These are phyloP conservation scores for Alectura lathami DNA, from an alignment of 2,113 vertebrate genomes.

Conservation along the genomic window DNA sequence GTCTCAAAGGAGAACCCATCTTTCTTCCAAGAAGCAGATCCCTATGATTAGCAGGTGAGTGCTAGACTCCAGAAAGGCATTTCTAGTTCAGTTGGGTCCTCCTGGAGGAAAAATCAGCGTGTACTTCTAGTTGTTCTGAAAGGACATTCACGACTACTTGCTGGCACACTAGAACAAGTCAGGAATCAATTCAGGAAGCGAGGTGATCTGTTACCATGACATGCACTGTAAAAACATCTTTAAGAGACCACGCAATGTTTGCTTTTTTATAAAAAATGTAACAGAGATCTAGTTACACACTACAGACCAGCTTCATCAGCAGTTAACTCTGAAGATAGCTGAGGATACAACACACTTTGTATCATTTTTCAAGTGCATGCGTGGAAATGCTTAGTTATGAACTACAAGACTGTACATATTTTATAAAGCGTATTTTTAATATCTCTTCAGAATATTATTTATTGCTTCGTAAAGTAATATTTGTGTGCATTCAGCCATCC, in stretches of 20 bases:
- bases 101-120: not conserved
- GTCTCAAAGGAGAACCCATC: not conserved
- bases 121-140: not conserved
- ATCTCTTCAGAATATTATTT: constrained; percentile 52
- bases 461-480: constrained; percentile 56
- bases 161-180: not conserved
- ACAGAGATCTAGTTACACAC: not conserved
- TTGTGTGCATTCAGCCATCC: not conserved
- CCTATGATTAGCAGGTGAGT: not conserved
- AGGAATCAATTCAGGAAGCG: not conserved
- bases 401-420: not conserved
- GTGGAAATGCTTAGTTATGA: not conserved
- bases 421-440: constrained; percentile 20
- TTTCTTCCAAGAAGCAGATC: not conserved
- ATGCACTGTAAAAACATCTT: not conserved
- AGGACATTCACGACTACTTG: not conserved
- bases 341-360: not conserved
- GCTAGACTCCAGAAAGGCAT: not conserved
- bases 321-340: not conserved
- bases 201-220: not conserved
- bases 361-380: not conserved
- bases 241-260: not conserved
- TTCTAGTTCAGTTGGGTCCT: not conserved
- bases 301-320: not conserved
- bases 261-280: not conserved